Evolutionary conservation across 1,140 invertebrate genomes (phyloP), one percentile per base, ranked within the genome.

Genomic region (Danaus melanippus): DNA sequence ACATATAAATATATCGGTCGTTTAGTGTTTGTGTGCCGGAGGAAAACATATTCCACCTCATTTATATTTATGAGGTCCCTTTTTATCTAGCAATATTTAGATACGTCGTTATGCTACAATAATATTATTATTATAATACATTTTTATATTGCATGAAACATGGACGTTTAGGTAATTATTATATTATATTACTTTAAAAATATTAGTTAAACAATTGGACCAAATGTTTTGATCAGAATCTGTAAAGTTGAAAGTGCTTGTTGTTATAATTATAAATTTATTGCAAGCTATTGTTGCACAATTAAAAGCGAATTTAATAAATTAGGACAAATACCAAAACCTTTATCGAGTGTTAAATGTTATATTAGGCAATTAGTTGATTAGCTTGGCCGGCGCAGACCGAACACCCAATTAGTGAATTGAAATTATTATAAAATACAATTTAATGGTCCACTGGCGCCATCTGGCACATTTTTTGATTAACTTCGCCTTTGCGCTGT

Each of bases 291-390:
- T 32, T 32, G 2, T 32, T 32, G 21, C 21, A 32, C 21, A 32
- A 32, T 32, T 32, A 32, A 32, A 32, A 32, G 21, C 2, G 21
- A 32, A 32, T 32, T 32, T 1, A 32, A 32, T 32, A 32, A 32
- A 32, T 32, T 32, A 32, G 21, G 21, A 32, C 57, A 39, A 46
- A 56, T n/a, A 43, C 21, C 39, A 15, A 45, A 21, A 51, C 60
- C 58, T 41, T 59, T 64, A 64, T 66, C 53, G 61, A 52, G 52
- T 50, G 54, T 54, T 61, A 58, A 67, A 74, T 77, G 71, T 71
- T 69, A 70, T 67, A 71, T 77, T 69, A 70, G 55, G 65, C 67
- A 76, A 79, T 77, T 76, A 70, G 61, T 68, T 77, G 66, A 79
- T 77, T 77, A 74, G 64, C 60, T 53, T 53, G 62, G 62, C 53